These are phyloP conservation scores for Agapornis roseicollis DNA, from an alignment of 2,113 vertebrate genomes.

Conservation along the genomic window DNA sequence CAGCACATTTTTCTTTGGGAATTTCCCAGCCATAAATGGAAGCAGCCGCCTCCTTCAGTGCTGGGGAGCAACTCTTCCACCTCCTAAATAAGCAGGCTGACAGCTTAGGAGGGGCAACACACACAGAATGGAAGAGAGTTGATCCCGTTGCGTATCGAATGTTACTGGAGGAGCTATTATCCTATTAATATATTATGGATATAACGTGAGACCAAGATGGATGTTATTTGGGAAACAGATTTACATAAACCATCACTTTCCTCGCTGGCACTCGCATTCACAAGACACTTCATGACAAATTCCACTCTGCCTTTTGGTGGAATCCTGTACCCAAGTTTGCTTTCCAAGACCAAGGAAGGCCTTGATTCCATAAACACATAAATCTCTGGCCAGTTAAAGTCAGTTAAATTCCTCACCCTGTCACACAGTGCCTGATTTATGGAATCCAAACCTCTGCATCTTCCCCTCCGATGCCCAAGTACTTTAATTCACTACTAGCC, in stretches of 20 bases:
- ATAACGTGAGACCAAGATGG: not conserved
- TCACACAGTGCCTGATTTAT: not conserved
- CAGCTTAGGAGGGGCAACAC: not conserved
- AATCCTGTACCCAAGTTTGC: not conserved
- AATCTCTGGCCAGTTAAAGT: slow-evolving; percentile 6
- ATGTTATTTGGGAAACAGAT: not conserved
- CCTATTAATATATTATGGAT: not conserved
- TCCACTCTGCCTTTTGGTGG: not conserved
- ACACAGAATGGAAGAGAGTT: not conserved
- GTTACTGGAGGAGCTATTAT: not conserved
- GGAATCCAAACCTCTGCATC: not conserved
- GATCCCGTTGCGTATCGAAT: not conserved
- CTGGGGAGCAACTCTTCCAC: not conserved
- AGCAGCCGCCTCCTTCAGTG: not conserved
- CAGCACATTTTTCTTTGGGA: not conserved
- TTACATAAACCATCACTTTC: not conserved
- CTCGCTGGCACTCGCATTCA: not conserved
- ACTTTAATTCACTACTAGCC: not conserved
- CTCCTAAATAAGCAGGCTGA: not conserved
- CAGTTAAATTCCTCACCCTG: slow-evolving; percentile 8
- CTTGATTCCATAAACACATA: slow-evolving; percentile 18
- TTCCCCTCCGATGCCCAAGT: not conserved
- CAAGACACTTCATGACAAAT: not conserved
- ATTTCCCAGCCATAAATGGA: slow-evolving; percentile 48
- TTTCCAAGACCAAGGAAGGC: not conserved